Evolutionary conservation across 2,888 invertebrate genomes (phyloP), one percentile per base, ranked within the genome.

Genomic region (Pollenia amentaria): DNA sequence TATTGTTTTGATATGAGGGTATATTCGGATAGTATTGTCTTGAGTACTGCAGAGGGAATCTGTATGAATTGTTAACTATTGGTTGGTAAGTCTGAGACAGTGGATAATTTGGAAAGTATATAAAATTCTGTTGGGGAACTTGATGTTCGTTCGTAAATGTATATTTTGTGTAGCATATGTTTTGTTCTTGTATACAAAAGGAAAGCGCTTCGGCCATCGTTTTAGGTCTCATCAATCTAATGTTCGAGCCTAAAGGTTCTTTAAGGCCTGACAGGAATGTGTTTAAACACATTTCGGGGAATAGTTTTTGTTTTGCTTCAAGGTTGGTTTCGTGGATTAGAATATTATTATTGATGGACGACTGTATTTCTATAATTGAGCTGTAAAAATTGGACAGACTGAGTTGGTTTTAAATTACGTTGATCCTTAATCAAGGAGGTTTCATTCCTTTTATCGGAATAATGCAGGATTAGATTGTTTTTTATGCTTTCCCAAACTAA

Each of bases 381-480:
- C 72, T 18, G 60, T 88, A 88, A 57, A 87, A 85, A 8, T 18
- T 88, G 75, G 29, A 87, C 80, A 57, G 84, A 82, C 42, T 69
- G 48, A 60, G 60, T 70, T 72, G 88, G 87, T 76, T 73, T 64
- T n/a, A n/a, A n/a, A n/a, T n/a, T n/a, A n/a, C n/a, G n/a, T n/a
- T n/a, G n/a, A n/a, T n/a, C n/a, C n/a, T n/a, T n/a, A n/a, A n/a
- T n/a, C n/a, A n/a, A n/a, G n/a, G n/a, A n/a, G n/a, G n/a, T n/a
- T n/a, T n/a, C n/a, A n/a, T n/a, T n/a, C n/a, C n/a, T n/a, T n/a
- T n/a, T n/a, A n/a, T n/a, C n/a, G n/a, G n/a, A n/a, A 44, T 57
- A 60, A 46, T 88, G 88, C 55, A 89, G 53, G 18, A 88, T 87
- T n/a, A 88, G 73, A 78, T 88, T 89, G 44, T 40, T 44, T 65